These are phyloP conservation scores for Ophion obscuratus DNA, from an alignment of 2,888 invertebrate genomes.

Conservation along the genomic window DNA sequence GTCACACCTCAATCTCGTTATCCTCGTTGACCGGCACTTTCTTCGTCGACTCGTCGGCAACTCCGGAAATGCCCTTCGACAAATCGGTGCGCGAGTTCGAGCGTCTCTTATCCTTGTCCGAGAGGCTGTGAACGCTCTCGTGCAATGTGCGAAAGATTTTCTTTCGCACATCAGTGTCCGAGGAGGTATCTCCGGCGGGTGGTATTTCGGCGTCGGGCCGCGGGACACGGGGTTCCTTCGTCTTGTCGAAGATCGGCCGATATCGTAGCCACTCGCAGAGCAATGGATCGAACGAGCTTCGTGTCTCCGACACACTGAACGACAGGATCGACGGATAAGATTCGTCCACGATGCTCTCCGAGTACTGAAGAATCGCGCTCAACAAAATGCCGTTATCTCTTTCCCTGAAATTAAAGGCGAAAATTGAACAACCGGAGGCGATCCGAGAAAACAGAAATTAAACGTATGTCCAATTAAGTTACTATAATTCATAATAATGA, in stretches of 20 bases:
- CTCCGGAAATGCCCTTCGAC: conserved; percentile 71
- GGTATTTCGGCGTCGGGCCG: conserved; percentile 52
- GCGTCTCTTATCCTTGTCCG: conserved; percentile 80
- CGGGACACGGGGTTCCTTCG: conserved; percentile 68
- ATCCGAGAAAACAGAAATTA: not conserved
- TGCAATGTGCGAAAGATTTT: conserved; percentile 81
- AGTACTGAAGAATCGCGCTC: conserved; percentile 80
- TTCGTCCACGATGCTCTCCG: conserved; percentile 83
- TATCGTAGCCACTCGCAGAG: conserved; percentile 88
- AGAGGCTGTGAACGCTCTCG: conserved; percentile 82
- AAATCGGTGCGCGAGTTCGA: conserved; percentile 73
- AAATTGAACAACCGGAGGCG: not conserved
- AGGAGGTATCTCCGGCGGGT: conserved; percentile 75
- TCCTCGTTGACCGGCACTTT: conserved; percentile 68
- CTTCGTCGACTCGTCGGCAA: conserved; percentile 72
- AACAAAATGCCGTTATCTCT: conserved; percentile 74
- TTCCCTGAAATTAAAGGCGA: conserved; percentile 50
- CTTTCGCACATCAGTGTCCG: conserved; percentile 77
- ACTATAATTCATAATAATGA: too few species aligned
- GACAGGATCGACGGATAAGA: conserved; percentile 85
- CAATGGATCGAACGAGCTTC: conserved; percentile 87
- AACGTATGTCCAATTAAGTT: too few species aligned
- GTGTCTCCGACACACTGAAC: conserved; percentile 85
- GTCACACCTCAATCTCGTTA: conserved; percentile 71
- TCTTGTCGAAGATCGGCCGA: conserved; percentile 79